phyloP scores from a whole-genome alignment of 2,888 invertebrate species.

The Apotomis betuletana region DNA sequence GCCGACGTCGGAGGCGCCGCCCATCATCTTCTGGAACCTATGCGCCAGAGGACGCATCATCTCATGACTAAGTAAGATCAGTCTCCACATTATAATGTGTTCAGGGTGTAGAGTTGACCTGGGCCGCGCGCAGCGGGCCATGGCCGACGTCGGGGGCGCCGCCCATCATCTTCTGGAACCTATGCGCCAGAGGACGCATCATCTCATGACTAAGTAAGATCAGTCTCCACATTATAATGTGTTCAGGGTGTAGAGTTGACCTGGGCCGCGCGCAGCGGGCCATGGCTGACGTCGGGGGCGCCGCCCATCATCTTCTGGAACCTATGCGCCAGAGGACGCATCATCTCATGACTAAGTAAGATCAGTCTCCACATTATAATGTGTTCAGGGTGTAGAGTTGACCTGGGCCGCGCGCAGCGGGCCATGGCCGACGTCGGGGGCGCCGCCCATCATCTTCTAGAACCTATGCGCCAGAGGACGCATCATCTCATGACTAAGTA shows the following conservation, averaged over 20 bases:
- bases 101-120: constrained; percentile 69
- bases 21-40: constrained; percentile 82
- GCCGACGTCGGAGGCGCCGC: constrained; percentile 84
- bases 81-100: too few relatives aligned
- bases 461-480: constrained; percentile 85
- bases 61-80: constrained; percentile 85
- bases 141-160: constrained; percentile 85
- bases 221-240: neutral
- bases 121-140: constrained; percentile 88
- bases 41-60: constrained; percentile 85
- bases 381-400: constrained; percentile 48
- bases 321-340: constrained; percentile 85
- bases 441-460: constrained; percentile 79
- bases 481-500: constrained; percentile 86
- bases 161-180: constrained; percentile 82
- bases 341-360: constrained; percentile 85
- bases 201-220: constrained; percentile 85
- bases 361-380: neutral
- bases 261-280: constrained; percentile 89
- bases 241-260: constrained; percentile 56
- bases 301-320: constrained; percentile 81
- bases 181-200: constrained; percentile 84
- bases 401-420: constrained; percentile 89
- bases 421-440: constrained; percentile 87
- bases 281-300: constrained; percentile 85